Evolutionary conservation across 2,797 vertebrate species (phyloP), one percentile per base, ranked within the genome.

Genomic region (Enteromius trimaculatus): DNA sequence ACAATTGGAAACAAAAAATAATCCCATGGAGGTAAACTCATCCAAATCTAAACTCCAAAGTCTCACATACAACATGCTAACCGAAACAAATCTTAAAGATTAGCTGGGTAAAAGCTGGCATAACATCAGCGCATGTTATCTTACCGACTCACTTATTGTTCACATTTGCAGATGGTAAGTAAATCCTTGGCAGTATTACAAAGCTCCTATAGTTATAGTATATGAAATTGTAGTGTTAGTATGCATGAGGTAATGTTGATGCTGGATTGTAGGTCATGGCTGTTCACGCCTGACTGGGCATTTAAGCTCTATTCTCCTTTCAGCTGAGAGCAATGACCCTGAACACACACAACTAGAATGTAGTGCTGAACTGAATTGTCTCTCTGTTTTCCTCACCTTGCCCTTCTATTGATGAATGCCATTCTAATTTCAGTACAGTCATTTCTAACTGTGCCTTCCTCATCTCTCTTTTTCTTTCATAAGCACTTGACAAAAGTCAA

Each of bases 241-340:
- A 58, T 88, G 87, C 86, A 90, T 91, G 88, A 89, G 89, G 89
- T 92, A 91, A 91, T 90, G 86, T 89, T 85, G 86, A 89, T 84
- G 91, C 88, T 74, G 87, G 80, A 93, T 93, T 93, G 92, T 95
- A 93, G 93, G 93, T 95, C 93, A 95, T 87, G 55, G 4, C n/a
- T 11, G 86, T 88, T 92, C 90, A 93, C 90, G 93, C 92, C 90
- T 84, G 86, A 88, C 90, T 93, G 90, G 60, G 31, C 90, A 51
- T 87, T 84, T 87, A 87, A 90, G 86, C 91, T 90, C 88, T 90
- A 86, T 92, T 92, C 91, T 90, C 87, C 90, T 92, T 89, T 93
- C 88, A 91, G 85, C 74, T 65, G 80, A 89, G 88, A 86, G 31
- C 92, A 87, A 53, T 93, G 92, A 94, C 92, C 93, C 91, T 89